These are phyloP conservation scores for Catocala sponsa DNA, from an alignment of 2,888 invertebrate species.

Conservation along the genomic window DNA sequence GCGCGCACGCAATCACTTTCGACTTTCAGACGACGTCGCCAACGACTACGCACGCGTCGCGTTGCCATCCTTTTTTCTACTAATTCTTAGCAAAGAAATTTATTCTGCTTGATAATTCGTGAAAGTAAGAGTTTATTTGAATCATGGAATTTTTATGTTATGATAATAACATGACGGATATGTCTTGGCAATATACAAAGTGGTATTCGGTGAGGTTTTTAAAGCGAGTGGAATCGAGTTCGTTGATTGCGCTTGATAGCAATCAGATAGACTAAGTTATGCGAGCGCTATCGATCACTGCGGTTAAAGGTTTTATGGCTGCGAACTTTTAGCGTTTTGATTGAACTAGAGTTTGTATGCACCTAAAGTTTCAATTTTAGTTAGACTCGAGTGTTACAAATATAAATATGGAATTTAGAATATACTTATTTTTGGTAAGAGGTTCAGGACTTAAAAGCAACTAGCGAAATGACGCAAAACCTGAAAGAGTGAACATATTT, in stretches of 20 bases:
- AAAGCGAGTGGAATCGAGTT: conserved; percentile 58
- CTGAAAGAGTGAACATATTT: too few species aligned
- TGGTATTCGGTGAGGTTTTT: conserved; percentile 35
- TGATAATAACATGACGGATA: conserved; percentile 15
- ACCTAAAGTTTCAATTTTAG: too few species aligned
- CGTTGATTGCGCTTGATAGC: conserved; percentile 61
- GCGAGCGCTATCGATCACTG: conserved; percentile 11
- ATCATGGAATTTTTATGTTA: conserved; percentile 33
- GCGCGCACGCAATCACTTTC: conserved; percentile 82
- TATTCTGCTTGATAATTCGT: conserved; percentile 49
- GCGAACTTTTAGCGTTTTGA: too few species aligned
- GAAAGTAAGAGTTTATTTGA: conserved; percentile 54
- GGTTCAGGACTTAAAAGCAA: too few species aligned
- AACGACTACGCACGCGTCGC: conserved; percentile 41
- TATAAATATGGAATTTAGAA: too few species aligned
- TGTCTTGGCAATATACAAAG: conserved; percentile 6
- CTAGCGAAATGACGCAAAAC: too few species aligned
- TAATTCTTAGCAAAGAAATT: conserved; percentile 50
- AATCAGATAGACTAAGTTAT: conserved; percentile 45
- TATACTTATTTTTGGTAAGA: too few species aligned
- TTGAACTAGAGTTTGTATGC: too few species aligned
- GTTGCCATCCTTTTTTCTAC: conserved; percentile 47
- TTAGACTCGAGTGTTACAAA: too few species aligned
- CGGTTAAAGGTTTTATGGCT: background rate
- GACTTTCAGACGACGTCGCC: conserved; percentile 69